Percentiles rank a stretch among this genome's conserved stretches.
Conservation (phyloP, 2,113 vertebrate genomes). For the Taurulus bubalis region DNA sequence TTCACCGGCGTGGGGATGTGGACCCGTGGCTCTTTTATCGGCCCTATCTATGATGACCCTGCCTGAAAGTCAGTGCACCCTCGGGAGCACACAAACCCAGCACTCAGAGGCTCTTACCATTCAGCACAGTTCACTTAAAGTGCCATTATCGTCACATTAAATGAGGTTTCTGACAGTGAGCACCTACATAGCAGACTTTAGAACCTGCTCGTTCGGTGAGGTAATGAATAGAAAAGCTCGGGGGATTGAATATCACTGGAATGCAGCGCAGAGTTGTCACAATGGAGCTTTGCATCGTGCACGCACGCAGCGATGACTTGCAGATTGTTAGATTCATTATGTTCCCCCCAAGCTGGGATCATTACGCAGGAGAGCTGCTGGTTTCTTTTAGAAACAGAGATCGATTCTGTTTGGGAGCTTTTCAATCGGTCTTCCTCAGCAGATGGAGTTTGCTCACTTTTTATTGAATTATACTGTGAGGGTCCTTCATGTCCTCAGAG, state of each 20-base stretch:
- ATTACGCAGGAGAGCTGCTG: constrained; percentile 17
- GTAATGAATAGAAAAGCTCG: constrained; percentile 1
- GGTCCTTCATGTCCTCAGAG: neutral
- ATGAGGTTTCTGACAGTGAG: constrained; percentile 53
- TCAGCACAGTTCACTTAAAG: constrained; percentile 35
- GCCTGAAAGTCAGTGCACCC: constrained; percentile 46
- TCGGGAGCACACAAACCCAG: constrained; percentile 35
- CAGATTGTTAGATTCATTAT: constrained; percentile 6
- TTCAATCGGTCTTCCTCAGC: neutral
- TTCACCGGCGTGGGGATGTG: neutral
- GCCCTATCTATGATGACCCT: constrained; percentile 7
- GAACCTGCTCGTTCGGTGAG: constrained; percentile 4
- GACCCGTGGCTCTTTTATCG: constrained; percentile 9
- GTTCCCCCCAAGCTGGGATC: constrained; percentile 14
- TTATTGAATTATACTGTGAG: neutral
- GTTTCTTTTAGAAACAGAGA: neutral
- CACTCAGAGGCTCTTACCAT: neutral
- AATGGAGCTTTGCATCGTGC: constrained; percentile 21
- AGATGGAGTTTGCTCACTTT: neutral
- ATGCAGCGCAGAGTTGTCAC: constrained; percentile 21
- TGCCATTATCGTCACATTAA: constrained; percentile 48
- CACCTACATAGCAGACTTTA: constrained; percentile 41
- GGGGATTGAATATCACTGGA: constrained; percentile 19
- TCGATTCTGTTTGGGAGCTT: neutral
- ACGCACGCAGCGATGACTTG: neutral